A percentile compares a stretch with the other conserved stretches of the same genome.
Conservation (phyloP, 2,888 invertebrate genomes). For the Platycnemis pennipes region DNA sequence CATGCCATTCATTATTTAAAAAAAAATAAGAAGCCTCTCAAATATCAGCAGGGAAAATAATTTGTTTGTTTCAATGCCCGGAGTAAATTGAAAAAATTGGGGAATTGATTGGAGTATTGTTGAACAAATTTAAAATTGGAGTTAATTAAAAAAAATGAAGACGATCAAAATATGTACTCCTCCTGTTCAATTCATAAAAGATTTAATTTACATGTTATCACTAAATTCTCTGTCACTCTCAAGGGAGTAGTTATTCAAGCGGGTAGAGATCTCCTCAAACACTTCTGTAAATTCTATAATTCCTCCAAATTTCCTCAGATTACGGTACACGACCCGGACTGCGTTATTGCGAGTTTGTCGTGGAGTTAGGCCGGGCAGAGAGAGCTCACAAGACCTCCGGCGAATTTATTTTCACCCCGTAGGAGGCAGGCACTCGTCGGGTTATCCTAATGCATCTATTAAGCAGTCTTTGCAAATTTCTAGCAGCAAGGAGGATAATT, state of each 20-base stretch:
- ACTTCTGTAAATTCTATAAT: not conserved
- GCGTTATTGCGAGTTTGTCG: not conserved
- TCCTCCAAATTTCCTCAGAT: not conserved
- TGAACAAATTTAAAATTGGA: too few relatives aligned
- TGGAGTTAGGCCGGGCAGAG: not conserved
- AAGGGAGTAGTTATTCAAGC: not conserved
- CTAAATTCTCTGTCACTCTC: not conserved
- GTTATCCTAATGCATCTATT: not conserved
- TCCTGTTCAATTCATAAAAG: too few relatives aligned
- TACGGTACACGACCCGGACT: not conserved
- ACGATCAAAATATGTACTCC: too few relatives aligned
- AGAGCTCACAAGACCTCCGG: not conserved
- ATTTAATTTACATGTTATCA: not conserved
- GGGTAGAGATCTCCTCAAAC: not conserved
- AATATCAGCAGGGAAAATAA: too few relatives aligned
- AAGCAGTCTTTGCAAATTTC: not conserved
- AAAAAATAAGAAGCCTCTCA: too few relatives aligned
- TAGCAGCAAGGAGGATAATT: not conserved
- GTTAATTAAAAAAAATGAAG: too few relatives aligned
- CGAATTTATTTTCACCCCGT: not conserved
- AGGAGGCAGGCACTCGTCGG: not conserved
- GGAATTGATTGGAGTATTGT: too few relatives aligned
- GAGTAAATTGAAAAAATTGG: too few relatives aligned
- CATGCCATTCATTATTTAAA: too few relatives aligned
- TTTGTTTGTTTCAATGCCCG: too few relatives aligned